Conservation (phyloP, 2,888 invertebrate genomes). For the Trachelus stipa region DNA sequence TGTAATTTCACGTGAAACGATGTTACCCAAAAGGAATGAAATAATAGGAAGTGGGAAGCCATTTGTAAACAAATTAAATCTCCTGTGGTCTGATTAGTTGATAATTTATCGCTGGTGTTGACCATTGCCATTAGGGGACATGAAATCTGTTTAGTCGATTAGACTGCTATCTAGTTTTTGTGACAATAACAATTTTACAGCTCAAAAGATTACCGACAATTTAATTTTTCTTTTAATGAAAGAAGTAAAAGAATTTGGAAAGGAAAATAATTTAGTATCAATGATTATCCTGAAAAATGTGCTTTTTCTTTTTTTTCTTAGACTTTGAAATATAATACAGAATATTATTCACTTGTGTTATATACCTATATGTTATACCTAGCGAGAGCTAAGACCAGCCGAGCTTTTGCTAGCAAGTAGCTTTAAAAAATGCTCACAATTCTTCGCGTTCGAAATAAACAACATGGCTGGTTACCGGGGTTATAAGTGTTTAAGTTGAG, state of each 20-base stretch:
- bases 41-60: constrained; percentile 7
- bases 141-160: not conserved
- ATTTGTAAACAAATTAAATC: constrained; percentile 21
- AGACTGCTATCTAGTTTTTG: not conserved
- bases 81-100: not conserved
- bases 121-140: too few relatives aligned
- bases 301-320: not conserved
- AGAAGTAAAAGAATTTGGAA: not conserved
- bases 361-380: not conserved
- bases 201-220: not conserved
- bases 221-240: not conserved
- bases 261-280: not conserved
- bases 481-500: not conserved
- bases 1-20: constrained; percentile 25
- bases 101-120: not conserved
- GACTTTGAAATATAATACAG: not conserved
- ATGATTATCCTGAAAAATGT: not conserved
- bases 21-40: not conserved
- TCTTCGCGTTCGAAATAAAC: not conserved
- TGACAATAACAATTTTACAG: not conserved
- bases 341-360: not conserved
- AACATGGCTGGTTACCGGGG: constrained; percentile 2
- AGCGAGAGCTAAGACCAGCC: not conserved
- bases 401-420: not conserved
- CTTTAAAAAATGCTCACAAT: not conserved